Evolutionary conservation across 2,113 vertebrate species (phyloP), one percentile per base, ranked within the genome.

Genomic region (Eleginops maclovinus): DNA sequence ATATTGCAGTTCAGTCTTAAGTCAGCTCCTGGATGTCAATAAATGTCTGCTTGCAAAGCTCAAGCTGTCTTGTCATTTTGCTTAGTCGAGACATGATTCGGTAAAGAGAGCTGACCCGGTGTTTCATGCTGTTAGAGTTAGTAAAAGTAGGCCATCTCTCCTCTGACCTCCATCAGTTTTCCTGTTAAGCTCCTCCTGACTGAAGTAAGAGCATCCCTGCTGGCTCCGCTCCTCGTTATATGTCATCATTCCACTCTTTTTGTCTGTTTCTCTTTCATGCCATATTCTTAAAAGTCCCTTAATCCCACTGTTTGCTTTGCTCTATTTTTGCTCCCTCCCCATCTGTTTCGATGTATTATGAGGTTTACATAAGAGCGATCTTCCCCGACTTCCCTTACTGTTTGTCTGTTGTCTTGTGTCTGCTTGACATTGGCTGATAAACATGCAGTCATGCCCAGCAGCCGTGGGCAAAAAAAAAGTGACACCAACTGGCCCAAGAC

Each of bases 121-220:
- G 82, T 79, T 59, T 79, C 73, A 41, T 1, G 13, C 72, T 77
- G 70, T 80, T 63, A 61, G 75, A 59, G 78, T 74, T 40, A 70
- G 72, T 40, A 47, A 72, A 91, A 87, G 79, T 88, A 86, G 89
- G 81, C 72, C 83, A 77, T 64, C 75, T 74, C 83, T 85, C 79
- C 54, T 80, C 85, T 88, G 79, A 84, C 77, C 87, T 70, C 75
- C 73, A 62, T 84, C 44, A 68, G 43, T 31, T 43, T 62, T 88
- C 62, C 54, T 54, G 64, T 81, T 72, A 62, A 80, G 72, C 84
- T 68, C 44, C 77, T 87, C 72, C 67, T 58, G 51, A 81, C 65
- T 14, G 3, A 79, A 58, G 58, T 36, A 24, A 79, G 17, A 69
- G 65, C 74, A 65, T 73, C 70, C 41, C 59, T 46, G 41, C 63